phyloP scores from a whole-genome alignment of 2,113 vertebrate species.

The Rhinichthys klamathensis region DNA sequence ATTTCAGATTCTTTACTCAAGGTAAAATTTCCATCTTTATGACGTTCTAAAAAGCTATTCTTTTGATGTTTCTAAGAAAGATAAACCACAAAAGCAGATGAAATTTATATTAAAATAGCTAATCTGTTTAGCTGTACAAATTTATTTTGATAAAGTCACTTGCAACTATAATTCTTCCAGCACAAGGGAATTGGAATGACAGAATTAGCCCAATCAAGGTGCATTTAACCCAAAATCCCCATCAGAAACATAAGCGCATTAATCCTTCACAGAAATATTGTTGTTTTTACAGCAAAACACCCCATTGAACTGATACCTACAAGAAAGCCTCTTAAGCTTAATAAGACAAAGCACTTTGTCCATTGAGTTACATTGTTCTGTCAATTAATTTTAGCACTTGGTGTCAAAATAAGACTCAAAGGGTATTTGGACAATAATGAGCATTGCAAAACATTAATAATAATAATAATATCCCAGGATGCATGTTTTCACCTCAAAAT shows the following conservation, averaged over 20 bases:
- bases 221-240: slow-evolving; percentile 54
- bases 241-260: slow-evolving; percentile 53
- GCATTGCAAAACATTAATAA: not conserved
- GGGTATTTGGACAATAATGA: not conserved
- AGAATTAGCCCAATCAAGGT: slow-evolving; percentile 53
- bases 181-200: not conserved
- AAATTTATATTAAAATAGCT: not conserved
- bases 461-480: not conserved
- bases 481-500: not conserved
- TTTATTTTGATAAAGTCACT: not conserved
- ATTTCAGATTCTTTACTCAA: not conserved
- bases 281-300: slow-evolving; percentile 48
- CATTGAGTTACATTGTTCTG: slow-evolving; percentile 47
- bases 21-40: not conserved
- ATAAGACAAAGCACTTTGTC: slow-evolving; percentile 39
- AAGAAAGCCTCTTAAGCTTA: slow-evolving; percentile 36
- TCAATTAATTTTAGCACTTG: slow-evolving; percentile 62
- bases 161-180: slow-evolving; percentile 48
- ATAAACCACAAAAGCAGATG: not conserved
- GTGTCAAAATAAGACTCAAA: not conserved
- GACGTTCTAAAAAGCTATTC: no score
- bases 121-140: slow-evolving; percentile 9
- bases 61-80: not conserved
- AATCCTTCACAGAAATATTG: slow-evolving; percentile 54
- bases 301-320: slow-evolving; percentile 16